Percentiles rank a stretch among this genome's conserved stretches.
Evolutionary conservation across 2,113 vertebrate genomes (phyloP).

Genomic region (Craseonycteris thonglongyai): DNA sequence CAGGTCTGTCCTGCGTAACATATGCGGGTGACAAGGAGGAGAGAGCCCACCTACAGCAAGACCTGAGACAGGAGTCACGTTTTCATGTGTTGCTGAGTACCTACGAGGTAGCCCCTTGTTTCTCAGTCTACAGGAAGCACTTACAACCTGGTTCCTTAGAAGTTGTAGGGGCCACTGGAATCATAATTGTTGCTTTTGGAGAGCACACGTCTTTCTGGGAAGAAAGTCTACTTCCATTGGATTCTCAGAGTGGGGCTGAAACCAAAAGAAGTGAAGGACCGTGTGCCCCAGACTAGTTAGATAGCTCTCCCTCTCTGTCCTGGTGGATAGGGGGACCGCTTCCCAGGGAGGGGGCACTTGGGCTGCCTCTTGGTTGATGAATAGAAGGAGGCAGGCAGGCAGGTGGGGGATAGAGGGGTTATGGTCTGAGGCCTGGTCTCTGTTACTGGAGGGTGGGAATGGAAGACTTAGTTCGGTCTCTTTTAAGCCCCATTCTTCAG

Average conservation of each 20-base stretch:
- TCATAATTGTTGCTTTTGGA: background rate
- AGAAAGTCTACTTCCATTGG: background rate
- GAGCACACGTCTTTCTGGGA: background rate
- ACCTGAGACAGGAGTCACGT: conserved; percentile 54
- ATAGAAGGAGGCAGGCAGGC: background rate
- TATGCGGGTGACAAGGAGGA: conserved; percentile 88
- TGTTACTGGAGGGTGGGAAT: background rate
- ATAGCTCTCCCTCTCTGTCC: background rate
- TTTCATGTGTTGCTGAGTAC: conserved; percentile 89
- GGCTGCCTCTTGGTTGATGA: background rate
- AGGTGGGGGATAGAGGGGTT: background rate
- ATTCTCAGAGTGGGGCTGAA: background rate
- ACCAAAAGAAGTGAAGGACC: background rate
- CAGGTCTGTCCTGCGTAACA: conserved; percentile 81
- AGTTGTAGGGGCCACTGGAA: background rate
- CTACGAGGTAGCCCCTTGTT: conserved; percentile 82
- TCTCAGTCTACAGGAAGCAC: background rate
- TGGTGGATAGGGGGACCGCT: background rate
- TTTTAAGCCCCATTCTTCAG: background rate
- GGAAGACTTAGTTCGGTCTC: background rate
- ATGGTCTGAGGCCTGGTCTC: background rate
- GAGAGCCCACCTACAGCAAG: conserved; percentile 81
- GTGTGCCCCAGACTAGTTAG: background rate
- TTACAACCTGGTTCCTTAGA: background rate
- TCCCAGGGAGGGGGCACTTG: background rate